Conservation (phyloP, 2,797 vertebrate species). For the Phylloscopus collybita region DNA sequence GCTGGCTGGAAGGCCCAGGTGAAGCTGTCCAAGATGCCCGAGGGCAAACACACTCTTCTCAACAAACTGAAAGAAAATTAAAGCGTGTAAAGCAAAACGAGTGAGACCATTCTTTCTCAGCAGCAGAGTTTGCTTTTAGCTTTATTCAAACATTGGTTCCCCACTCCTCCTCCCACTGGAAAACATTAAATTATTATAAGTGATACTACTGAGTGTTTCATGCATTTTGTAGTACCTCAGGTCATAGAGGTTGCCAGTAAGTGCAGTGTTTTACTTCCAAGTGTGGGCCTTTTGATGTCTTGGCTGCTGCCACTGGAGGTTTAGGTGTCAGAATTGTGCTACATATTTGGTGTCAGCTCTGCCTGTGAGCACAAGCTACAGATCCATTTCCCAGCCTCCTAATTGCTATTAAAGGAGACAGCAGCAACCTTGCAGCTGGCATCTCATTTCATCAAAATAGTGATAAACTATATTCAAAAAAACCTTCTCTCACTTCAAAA, state of each 20-base stretch:
- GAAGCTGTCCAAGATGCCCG: neutral
- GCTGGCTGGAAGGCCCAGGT: neutral
- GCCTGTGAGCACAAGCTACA: conserved; percentile 21
- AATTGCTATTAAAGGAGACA: conserved; percentile 55
- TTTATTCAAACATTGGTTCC: neutral
- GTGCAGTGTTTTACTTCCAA: conserved; percentile 10
- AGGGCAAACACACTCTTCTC: neutral
- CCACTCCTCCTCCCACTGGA: neutral
- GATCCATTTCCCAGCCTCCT: conserved; percentile 21
- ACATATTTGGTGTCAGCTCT: conserved; percentile 30
- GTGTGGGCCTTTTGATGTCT: neutral
- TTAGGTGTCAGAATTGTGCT: conserved; percentile 56
- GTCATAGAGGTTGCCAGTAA: neutral
- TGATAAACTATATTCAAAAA: conserved; percentile 63
- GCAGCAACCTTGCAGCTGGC: conserved; percentile 37
- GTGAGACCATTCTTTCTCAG: neutral
- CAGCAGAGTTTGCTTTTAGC: neutral
- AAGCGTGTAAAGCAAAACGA: neutral
- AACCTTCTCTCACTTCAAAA: conserved; percentile 42
- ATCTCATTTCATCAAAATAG: conserved; percentile 59
- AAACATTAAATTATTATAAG: conserved; percentile 25
- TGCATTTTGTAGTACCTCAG: conserved; percentile 22
- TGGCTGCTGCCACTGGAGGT: conserved; percentile 12
- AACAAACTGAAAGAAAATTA: neutral
- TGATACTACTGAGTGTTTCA: neutral